Conservation (phyloP, 37 sponge, comb jelly and placozoan species). For the Halichondria panicea region DNA sequence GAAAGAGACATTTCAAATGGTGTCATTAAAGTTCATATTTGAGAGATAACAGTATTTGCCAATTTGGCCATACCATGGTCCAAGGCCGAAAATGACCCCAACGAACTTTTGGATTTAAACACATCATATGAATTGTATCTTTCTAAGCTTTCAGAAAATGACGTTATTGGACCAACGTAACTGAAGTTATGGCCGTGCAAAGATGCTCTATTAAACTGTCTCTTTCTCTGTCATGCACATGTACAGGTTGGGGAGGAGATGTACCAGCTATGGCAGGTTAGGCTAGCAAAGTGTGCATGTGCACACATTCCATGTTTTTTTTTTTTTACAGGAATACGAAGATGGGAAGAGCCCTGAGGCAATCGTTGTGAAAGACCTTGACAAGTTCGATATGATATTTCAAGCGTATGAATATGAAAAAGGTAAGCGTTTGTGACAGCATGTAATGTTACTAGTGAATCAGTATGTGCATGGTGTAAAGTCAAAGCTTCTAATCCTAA, state of each 20-base stretch:
- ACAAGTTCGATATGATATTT: conserved; percentile 96
- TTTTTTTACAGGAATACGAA: conserved; percentile 75
- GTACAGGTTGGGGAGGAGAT: conserved; percentile 63
- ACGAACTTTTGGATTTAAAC: too few relatives aligned
- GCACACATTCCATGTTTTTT: neutral
- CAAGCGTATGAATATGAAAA: conserved; percentile 95
- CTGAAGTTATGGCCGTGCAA: too few relatives aligned
- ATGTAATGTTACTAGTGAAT: neutral
- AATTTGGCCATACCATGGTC: too few relatives aligned
- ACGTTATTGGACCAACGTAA: too few relatives aligned
- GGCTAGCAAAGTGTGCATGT: too few relatives aligned
- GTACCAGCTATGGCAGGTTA: conserved; percentile 60
- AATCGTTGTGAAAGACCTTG: conserved; percentile 81
- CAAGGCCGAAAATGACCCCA: too few relatives aligned
- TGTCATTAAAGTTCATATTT: too few relatives aligned
- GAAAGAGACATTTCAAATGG: too few relatives aligned
- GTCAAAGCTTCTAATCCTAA: neutral
- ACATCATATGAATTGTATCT: neutral
- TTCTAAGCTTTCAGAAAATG: neutral
- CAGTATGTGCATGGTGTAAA: neutral
- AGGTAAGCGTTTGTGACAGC: conserved; percentile 24
- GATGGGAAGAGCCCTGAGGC: conserved; percentile 78
- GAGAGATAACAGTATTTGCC: too few relatives aligned
- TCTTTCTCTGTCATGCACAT: neutral
- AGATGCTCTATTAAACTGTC: neutral